phyloP scores from a whole-genome alignment of 2,113 vertebrate species.

The Anolis sagrei region DNA sequence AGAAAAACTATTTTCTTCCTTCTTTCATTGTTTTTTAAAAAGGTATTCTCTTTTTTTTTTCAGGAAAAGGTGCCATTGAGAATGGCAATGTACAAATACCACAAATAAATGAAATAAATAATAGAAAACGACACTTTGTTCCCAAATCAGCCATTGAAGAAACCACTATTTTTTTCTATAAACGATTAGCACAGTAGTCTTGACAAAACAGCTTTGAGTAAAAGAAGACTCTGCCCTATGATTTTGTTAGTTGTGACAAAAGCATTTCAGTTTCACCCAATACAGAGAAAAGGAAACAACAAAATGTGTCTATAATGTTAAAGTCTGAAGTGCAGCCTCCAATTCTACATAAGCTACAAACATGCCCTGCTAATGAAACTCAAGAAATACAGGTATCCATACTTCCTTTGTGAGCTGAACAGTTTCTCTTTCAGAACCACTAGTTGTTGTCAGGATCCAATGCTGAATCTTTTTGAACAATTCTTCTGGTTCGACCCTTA shows the following conservation, averaged over 20 bases:
- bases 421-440: slow-evolving; percentile 60
- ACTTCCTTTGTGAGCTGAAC: slow-evolving; percentile 61
- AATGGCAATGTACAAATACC: too few species aligned
- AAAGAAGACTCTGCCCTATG: background rate
- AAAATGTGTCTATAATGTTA: background rate
- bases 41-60: background rate
- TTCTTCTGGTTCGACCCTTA: slow-evolving; percentile 38
- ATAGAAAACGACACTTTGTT: too few species aligned
- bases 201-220: background rate
- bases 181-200: background rate
- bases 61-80: background rate
- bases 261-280: background rate
- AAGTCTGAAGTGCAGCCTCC: background rate
- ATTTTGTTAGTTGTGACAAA: background rate
- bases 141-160: too few species aligned
- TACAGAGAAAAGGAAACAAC: background rate
- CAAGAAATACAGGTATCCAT: slow-evolving; percentile 31
- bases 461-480: slow-evolving; percentile 66
- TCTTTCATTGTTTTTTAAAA: background rate
- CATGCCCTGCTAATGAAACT: background rate
- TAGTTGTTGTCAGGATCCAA: slow-evolving; percentile 60
- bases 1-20: background rate
- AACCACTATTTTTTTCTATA: background rate
- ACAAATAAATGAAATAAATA: too few species aligned
- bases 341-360: background rate